Conservation (phyloP, 1,140 invertebrate species). For the Drosophila erecta region DNA sequence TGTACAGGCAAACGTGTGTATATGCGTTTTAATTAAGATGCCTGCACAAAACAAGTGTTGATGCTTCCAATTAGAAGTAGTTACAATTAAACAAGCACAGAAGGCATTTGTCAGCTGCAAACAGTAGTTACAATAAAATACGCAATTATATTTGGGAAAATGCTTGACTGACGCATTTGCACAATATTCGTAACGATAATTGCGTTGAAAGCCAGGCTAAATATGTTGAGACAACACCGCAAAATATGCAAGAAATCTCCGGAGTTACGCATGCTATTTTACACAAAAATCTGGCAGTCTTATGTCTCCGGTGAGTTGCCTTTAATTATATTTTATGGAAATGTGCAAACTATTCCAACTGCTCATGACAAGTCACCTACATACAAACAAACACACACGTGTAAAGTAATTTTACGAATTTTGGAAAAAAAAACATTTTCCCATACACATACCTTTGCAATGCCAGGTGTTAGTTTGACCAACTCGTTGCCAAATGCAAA, state of each 20-base stretch:
- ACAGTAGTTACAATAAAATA: conserved; percentile 51
- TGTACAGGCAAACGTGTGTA: background rate
- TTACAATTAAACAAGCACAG: conserved; percentile 50
- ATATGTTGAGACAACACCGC: conserved; percentile 55
- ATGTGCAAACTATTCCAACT: conserved; percentile 27
- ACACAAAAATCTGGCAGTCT: conserved; percentile 27
- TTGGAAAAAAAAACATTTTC: conserved; percentile 5
- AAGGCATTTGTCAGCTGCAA: conserved; percentile 56
- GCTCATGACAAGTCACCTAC: conserved; percentile 54
- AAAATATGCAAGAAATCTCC: conserved; percentile 74
- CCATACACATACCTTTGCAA: conserved; percentile 13
- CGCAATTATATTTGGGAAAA: conserved; percentile 60
- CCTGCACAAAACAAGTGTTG: conserved; percentile 47
- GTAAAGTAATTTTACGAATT: conserved; percentile 28
- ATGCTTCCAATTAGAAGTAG: conserved; percentile 60
- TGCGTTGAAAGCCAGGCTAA: conserved; percentile 59
- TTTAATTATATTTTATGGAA: conserved; percentile 80
- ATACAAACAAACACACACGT: conserved; percentile 11
- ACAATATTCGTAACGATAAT: conserved; percentile 72
- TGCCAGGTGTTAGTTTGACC: conserved; percentile 51
- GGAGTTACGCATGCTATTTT: conserved; percentile 24
- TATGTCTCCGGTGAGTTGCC: conserved; percentile 52
- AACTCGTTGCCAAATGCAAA: conserved; percentile 52
- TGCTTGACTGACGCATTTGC: conserved; percentile 42
- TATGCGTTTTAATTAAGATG: conserved; percentile 45